A percentile compares a stretch with the other conserved stretches of the same genome.
These are phyloP conservation scores for Perodicticus potto DNA, from an alignment of 2,797 vertebrate species.

Conservation along the genomic window DNA sequence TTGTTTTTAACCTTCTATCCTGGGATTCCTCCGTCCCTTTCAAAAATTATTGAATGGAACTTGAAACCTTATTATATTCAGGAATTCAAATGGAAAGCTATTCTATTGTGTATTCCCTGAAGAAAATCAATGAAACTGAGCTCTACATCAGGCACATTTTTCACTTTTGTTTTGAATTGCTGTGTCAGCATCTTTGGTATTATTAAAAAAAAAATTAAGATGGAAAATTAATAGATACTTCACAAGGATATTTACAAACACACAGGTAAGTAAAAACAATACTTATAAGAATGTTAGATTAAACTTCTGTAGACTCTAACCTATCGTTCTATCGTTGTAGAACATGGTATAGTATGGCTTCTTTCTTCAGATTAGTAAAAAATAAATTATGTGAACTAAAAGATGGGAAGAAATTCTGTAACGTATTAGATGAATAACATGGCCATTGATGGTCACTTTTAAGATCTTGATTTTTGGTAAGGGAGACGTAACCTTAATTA, in stretches of 20 bases:
- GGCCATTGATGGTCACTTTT: neutral
- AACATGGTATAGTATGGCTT: neutral
- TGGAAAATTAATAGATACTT: slow-evolving; percentile 50
- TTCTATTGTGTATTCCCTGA: slow-evolving; percentile 52
- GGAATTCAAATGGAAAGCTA: slow-evolving; percentile 67
- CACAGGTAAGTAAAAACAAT: neutral
- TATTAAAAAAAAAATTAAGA: slow-evolving; percentile 70
- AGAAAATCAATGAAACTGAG: slow-evolving; percentile 62
- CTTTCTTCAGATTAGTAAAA: neutral
- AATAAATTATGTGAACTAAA: neutral
- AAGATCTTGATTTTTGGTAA: neutral
- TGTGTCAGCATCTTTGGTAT: slow-evolving; percentile 13
- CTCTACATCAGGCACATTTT: slow-evolving; percentile 54
- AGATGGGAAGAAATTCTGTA: neutral
- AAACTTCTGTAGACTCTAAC: neutral
- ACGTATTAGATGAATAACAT: neutral
- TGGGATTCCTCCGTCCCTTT: slow-evolving; percentile 14
- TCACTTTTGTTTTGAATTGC: slow-evolving; percentile 58
- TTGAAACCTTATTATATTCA: neutral
- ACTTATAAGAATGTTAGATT: neutral
- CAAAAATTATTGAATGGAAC: slow-evolving; percentile 31
- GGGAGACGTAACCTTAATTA: neutral
- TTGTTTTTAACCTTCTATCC: neutral
- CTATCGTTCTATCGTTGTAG: slow-evolving; percentile 26
- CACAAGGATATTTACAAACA: neutral